These are phyloP conservation scores for Sebastes glaucus DNA, from an alignment of 2,797 vertebrate species.

Conservation along the genomic window DNA sequence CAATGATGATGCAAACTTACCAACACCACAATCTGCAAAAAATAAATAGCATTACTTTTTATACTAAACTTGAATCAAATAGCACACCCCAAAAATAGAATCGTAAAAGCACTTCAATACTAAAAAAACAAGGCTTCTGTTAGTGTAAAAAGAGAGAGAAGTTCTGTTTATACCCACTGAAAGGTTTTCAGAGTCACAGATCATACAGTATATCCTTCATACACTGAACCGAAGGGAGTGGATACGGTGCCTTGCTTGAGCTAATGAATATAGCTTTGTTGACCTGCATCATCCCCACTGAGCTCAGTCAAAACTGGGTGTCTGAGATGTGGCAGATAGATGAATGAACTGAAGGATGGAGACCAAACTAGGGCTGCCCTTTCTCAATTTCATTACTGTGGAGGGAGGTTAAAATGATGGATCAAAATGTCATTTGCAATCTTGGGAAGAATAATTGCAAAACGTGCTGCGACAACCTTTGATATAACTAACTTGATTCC, in stretches of 20 bases:
- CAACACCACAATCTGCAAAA: background rate
- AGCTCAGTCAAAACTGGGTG: slow-evolving; percentile 14
- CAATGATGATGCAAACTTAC: background rate
- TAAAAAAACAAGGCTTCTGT: background rate
- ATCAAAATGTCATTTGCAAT: slow-evolving; percentile 47
- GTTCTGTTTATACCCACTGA: background rate
- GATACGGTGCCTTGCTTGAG: background rate
- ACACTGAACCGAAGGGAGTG: background rate
- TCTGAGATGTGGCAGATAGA: slow-evolving; percentile 37
- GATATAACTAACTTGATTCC: slow-evolving; percentile 6
- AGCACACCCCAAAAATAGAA: background rate
- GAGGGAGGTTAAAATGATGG: background rate
- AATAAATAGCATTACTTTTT: background rate
- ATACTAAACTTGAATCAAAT: background rate
- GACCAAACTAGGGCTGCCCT: slow-evolving; percentile 10
- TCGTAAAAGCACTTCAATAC: background rate
- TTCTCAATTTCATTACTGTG: slow-evolving; percentile 24
- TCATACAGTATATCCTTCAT: background rate
- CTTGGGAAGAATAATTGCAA: slow-evolving; percentile 12
- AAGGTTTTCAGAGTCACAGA: background rate
- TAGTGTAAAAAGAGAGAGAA: background rate
- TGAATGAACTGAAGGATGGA: slow-evolving; percentile 25
- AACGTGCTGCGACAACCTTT: slow-evolving; percentile 24
- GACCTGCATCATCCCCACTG: slow-evolving; percentile 22
- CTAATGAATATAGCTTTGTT: slow-evolving; percentile 34